Evolutionary conservation across 2,888 invertebrate genomes (phyloP), one percentile per base, ranked within the genome.

Genomic region (Linnaemya tessellans): DNA sequence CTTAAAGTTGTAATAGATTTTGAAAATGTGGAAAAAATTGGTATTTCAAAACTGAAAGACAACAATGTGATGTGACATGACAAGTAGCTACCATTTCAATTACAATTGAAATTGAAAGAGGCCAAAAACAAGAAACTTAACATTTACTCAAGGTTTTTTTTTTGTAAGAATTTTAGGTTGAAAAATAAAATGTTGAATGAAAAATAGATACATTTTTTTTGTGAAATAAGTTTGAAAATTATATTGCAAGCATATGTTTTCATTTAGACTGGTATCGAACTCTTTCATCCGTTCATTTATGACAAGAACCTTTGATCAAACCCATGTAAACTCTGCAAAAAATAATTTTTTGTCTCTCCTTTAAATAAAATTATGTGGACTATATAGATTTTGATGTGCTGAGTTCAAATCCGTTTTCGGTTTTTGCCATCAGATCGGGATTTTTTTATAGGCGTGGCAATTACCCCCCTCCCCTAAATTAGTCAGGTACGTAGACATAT

Each of bases 71-170:
- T 75, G 68, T 81, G 84, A 79, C 81, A 84, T 85, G 79, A 85
- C 81, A 85, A 82, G 79, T 82, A 75, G 85, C 79, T 79, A 82
- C 68, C 75, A 82, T 79, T 85, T 84, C 56, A 70, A 74, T 73
- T 78, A 74, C 68, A 70, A 62, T 64, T 70, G 35, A 56, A 77
- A 56, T 62, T 62, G 54, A 35, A 68, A 68, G 18, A 71, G 1
- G 22, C 11, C 7, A 8, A 54, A 43, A 64, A 41, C 10, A 64
- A 22, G 22, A 43, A 35, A 51, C 46, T 46, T n/a, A 51, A 20
- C 3, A 30, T 25, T 20, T 41, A 41, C 43, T 60, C 70, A 75
- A 75, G 75, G 81, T 46, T 80, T 80, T 51, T 15, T 41, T 49
- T 49, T 60, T 0, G 1, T 0, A 15, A 10, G 1, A 20, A 46